Percentiles rank a stretch among this genome's conserved stretches.
Evolutionary conservation across 2,797 vertebrate genomes (phyloP).

Genomic region (Sebastes vulpes): DNA sequence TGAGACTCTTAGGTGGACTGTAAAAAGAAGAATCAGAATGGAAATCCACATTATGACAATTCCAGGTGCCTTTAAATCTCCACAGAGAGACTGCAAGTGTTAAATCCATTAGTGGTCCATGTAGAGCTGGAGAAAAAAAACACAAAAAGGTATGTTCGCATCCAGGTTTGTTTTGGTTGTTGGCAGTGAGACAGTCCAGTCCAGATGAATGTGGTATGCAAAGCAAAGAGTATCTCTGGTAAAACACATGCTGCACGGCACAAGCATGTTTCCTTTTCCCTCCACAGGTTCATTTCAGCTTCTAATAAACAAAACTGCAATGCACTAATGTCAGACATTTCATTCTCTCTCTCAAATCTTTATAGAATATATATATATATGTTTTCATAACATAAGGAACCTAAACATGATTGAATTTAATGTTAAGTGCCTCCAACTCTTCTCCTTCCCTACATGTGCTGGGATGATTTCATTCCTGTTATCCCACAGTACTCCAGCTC

Average conservation of each 20-base stretch:
- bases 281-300: not conserved
- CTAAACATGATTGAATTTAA: not conserved
- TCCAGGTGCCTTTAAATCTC: slow-evolving; percentile 66
- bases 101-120: slow-evolving; percentile 57
- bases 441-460: not conserved
- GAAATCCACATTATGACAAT: slow-evolving; percentile 55
- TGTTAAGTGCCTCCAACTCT: not conserved
- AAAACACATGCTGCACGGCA: slow-evolving; percentile 3
- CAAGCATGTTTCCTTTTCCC: not conserved
- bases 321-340: not conserved
- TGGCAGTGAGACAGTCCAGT: slow-evolving; percentile 23
- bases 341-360: not conserved
- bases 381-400: not conserved
- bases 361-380: not conserved
- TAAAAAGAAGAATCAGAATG: slow-evolving; percentile 37
- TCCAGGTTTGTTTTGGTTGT: slow-evolving; percentile 34
- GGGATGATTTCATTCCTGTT: slow-evolving; percentile 15
- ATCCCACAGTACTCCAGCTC: not conserved
- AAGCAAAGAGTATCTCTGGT: not conserved
- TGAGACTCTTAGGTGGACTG: slow-evolving; percentile 36
- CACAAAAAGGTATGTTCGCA: not conserved
- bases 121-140: not conserved
- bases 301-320: not conserved
- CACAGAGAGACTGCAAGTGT: slow-evolving; percentile 48
- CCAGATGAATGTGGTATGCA: slow-evolving; percentile 19